These are phyloP conservation scores for Pygoscelis antarcticus DNA, from an alignment of 2,113 vertebrate species.

Conservation along the genomic window DNA sequence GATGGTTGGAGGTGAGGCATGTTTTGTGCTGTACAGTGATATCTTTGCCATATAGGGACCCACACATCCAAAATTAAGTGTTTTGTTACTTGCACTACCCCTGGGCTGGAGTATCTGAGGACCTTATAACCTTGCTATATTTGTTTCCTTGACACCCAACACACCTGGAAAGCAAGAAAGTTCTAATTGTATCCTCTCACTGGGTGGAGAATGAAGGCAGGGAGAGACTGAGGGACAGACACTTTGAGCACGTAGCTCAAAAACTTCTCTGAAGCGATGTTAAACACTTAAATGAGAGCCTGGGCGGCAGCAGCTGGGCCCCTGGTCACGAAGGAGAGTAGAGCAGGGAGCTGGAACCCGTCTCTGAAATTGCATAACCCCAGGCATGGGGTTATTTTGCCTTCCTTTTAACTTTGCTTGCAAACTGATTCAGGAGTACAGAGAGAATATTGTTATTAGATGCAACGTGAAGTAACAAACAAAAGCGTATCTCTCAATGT, in stretches of 20 bases:
- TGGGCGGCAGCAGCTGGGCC: background rate
- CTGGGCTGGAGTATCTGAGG: background rate
- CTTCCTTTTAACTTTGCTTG: conserved; percentile 5
- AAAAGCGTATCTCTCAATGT: conserved; percentile 6
- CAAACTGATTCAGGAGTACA: background rate
- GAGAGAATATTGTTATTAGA: background rate
- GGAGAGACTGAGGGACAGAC: background rate
- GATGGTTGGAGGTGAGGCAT: background rate
- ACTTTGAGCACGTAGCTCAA: background rate
- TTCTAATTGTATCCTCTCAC: background rate
- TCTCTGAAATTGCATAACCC: background rate
- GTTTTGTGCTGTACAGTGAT: background rate
- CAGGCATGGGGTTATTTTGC: background rate
- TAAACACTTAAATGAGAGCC: background rate
- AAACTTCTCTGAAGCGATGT: background rate
- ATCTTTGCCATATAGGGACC: background rate
- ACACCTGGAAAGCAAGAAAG: background rate
- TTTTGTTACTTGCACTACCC: background rate
- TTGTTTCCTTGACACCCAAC: background rate
- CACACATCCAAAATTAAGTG: background rate
- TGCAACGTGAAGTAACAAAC: conserved; percentile 40
- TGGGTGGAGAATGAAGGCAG: background rate
- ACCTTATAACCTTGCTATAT: background rate
- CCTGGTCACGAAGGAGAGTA: background rate
- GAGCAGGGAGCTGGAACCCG: background rate